These are phyloP conservation scores for Coreius guichenoti DNA, from an alignment of 2,797 vertebrate genomes.

Conservation along the genomic window DNA sequence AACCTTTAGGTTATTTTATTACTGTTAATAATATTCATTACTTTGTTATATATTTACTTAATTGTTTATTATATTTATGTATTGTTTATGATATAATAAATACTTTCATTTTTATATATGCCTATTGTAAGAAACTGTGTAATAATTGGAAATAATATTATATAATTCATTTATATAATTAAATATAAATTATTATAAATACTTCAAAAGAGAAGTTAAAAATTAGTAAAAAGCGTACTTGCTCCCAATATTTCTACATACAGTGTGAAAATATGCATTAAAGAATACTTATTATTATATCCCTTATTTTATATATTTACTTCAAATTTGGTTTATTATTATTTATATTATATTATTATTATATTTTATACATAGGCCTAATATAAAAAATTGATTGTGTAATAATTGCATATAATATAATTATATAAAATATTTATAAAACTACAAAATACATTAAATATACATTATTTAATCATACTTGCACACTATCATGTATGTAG, in stretches of 20 bases:
- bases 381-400: not conserved
- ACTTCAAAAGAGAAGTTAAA: not conserved
- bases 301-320: not conserved
- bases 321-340: not conserved
- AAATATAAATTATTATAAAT: not conserved
- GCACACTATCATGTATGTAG: not conserved
- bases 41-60: not conserved
- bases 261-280: not conserved
- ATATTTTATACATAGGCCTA: not conserved
- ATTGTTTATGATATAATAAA: not conserved
- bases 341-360: not conserved
- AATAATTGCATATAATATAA: not conserved
- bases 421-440: not conserved
- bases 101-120: not conserved
- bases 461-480: not conserved
- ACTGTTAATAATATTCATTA: not conserved
- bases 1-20: not conserved
- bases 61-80: not conserved
- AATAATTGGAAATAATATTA: not conserved
- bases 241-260: not conserved
- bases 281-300: not conserved
- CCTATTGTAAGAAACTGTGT: not conserved
- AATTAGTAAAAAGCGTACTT: not conserved
- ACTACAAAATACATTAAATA: too few species aligned
- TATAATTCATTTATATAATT: not conserved